Evolutionary conservation across 1,140 invertebrate species (phyloP).

Genomic region (Laupala kohalensis): DNA sequence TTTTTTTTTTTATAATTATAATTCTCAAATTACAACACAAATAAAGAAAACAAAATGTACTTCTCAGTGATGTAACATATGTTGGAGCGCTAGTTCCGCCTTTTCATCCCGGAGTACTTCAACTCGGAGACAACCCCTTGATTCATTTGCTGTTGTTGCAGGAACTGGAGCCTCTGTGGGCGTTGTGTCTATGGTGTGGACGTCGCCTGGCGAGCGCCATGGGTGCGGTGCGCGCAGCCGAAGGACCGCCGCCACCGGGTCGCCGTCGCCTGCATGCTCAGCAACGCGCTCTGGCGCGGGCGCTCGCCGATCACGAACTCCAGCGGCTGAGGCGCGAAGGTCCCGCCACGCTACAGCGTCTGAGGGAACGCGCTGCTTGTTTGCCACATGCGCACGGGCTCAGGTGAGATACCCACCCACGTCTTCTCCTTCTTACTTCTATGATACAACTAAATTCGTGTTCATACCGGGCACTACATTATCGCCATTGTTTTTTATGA

Average conservation of each 20-base stretch:
- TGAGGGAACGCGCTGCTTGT: conserved; percentile 35
- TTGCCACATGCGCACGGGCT: conserved; percentile 24
- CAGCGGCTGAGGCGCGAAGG: conserved; percentile 35
- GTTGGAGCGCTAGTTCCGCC: too few species aligned
- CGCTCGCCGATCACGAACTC: conserved; percentile 35
- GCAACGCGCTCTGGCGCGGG: conserved; percentile 31
- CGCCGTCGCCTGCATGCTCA: conserved; percentile 37
- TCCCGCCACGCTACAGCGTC: conserved; percentile 27
- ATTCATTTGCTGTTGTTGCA: too few species aligned
- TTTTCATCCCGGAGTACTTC: too few species aligned
- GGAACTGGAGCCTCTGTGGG: conserved; percentile 37
- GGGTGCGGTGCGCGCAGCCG: conserved; percentile 34
- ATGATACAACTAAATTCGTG: too few species aligned
- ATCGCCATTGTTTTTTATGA: too few species aligned
- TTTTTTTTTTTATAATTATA: too few species aligned
- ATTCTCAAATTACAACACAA: too few species aligned
- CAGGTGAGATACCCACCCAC: conserved; percentile 29
- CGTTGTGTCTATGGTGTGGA: conserved; percentile 32
- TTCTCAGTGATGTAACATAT: too few species aligned
- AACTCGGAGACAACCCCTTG: too few species aligned
- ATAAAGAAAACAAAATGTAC: too few species aligned
- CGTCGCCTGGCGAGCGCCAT: conserved; percentile 34
- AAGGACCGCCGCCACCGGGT: conserved; percentile 29
- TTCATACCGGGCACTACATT: too few species aligned
- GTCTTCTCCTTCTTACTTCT: too few species aligned